Base-by-base conservation (phyloP, 2,113 vertebrate species). In the Vulpes vulpes region DNA sequence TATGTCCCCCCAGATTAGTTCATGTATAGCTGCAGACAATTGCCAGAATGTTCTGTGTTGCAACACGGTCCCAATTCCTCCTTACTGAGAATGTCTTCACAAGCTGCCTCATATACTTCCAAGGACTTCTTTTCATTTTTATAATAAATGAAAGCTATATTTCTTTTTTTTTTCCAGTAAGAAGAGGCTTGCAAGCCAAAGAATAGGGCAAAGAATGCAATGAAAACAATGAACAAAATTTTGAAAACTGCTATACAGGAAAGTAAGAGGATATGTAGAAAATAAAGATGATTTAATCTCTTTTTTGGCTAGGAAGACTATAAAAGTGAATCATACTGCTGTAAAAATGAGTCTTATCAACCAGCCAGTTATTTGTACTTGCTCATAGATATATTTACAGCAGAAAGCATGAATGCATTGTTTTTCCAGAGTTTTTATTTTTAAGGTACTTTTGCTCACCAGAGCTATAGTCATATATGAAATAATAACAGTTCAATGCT, bases 251-350 rank as follows among this genome's bases (percentile, higher is more conserved):
- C 16, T 30, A 14, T 62, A 35, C 5, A 82, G 32, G 32, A 88
- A 89, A 78, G 22, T 92, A 94, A 90, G 49, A 85, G 16, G 82
- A 82, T 17, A n/a, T 7, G 64, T 22, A 51, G 43, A 95, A 95
- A 96, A 81, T 64, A 93, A 94, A 81, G 67, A 91, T 81, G 91
- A 94, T 96, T 91, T 89, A 69, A 55, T 95, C 20, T 82, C 22
- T 38, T 23, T 85, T 84, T 96, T 91, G 91, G 43, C 30, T 80
- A 89, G 57, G 30, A 88, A 87, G 43, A 5, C 32, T 92, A 32
- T 84, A 84, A 94, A 94, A 90, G 23, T 87, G 57, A 95, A 67
- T 92, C 9, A 90, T 53, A 20, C 4, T 78, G 7, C 73, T 49
- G 27, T 89, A 59, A 93, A 96, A 94, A 93, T 88, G 32, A 90